phyloP scores from a whole-genome alignment of 2,888 invertebrate genomes.

The Drosophila paramelanica region DNA sequence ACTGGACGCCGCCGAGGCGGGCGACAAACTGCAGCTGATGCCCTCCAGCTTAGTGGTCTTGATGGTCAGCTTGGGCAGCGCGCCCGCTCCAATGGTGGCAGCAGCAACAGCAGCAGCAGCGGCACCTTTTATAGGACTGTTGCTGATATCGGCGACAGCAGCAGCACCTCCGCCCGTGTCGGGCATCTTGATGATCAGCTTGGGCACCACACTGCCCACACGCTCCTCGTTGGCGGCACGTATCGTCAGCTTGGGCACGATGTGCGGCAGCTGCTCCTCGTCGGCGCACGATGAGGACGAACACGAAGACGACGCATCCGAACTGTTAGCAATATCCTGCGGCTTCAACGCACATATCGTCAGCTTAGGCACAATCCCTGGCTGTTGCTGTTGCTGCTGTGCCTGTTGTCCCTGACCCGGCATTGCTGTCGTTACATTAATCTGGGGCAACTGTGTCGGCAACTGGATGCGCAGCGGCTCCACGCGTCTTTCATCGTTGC shows the following conservation, averaged over 20 bases:
- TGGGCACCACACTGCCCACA: conserved; percentile 83
- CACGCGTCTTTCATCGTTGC: conserved; percentile 81
- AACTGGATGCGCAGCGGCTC: conserved; percentile 85
- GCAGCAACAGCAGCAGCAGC: conserved; percentile 48
- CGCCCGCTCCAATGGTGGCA: not conserved
- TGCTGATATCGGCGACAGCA: too few relatives aligned
- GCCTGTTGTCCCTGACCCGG: not conserved
- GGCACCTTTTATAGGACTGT: not conserved
- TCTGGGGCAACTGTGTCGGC: conserved; percentile 51
- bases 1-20: conserved; percentile 70
- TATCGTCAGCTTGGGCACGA: conserved; percentile 85
- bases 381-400: not conserved
- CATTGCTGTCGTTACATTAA: not conserved
- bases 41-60: conserved; percentile 85
- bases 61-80: conserved; percentile 87
- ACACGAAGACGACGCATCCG: conserved; percentile 77
- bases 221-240: conserved; percentile 81
- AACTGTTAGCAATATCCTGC: conserved; percentile 47
- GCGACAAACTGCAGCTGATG: conserved; percentile 79
- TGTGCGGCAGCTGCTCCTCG: conserved; percentile 75
- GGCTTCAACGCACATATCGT: not conserved
- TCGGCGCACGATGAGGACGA: conserved; percentile 78
- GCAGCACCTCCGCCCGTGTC: conserved; percentile 48
- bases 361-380: not conserved
- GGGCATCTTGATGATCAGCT: conserved; percentile 84